phyloP scores from a whole-genome alignment of 1,140 invertebrate genomes.

The Drosophila nannoptera region DNA sequence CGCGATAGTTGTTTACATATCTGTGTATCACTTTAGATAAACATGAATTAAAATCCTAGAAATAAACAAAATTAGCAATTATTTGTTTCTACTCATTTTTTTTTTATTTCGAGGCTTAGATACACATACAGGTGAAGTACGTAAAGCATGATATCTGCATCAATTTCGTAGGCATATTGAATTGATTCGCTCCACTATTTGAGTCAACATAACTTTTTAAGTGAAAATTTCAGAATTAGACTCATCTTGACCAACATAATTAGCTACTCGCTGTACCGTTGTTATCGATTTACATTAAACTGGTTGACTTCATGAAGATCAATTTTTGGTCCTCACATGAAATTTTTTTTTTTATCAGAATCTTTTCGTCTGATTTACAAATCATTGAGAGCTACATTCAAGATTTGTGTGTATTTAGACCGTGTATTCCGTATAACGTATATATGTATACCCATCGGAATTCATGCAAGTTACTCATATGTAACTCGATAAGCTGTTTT shows the following conservation, averaged over 20 bases:
- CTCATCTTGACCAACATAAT: too few relatives aligned
- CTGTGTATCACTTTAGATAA: not conserved
- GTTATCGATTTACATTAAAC: too few relatives aligned
- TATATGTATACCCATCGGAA: not conserved
- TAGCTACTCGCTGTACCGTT: too few relatives aligned
- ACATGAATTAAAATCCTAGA: not conserved
- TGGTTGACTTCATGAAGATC: too few relatives aligned
- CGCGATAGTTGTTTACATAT: conserved; percentile 33
- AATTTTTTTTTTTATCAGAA: conserved; percentile 14
- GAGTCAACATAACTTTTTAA: too few relatives aligned
- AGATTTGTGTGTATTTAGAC: conserved; percentile 1
- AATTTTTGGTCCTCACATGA: not conserved
- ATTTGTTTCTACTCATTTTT: too few relatives aligned
- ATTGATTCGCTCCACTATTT: too few relatives aligned
- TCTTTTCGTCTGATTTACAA: conserved; percentile 18
- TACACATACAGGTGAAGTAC: too few relatives aligned
- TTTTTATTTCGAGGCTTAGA: too few relatives aligned
- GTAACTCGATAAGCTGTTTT: conserved; percentile 23
- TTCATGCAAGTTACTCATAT: not conserved
- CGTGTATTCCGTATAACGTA: not conserved
- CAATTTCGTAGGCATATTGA: too few relatives aligned
- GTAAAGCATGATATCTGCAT: too few relatives aligned
- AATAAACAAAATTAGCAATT: not conserved
- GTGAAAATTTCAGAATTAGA: too few relatives aligned
- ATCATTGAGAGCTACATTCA: not conserved